Base-by-base conservation (phyloP, 2,888 invertebrate genomes). In the Protula sp. region DNA sequence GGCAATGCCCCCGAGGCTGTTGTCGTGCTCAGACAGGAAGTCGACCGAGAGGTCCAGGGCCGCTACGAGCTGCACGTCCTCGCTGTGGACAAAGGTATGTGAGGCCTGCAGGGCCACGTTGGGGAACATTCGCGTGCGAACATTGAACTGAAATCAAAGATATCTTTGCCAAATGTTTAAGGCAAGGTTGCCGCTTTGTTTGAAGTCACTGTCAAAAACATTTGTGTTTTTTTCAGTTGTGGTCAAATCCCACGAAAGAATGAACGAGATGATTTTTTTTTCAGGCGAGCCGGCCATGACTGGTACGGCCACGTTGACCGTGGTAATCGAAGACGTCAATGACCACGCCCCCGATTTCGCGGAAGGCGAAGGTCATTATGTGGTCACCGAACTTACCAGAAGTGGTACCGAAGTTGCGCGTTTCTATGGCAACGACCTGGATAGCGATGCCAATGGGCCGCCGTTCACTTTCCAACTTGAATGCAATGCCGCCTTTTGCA, bases 321-420 rank as follows among this genome's bases (percentile, higher is more conserved):
- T 97, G 84, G 86, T 90, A 76, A 85, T 99, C 62, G 86, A 91
- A 63, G 98, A 98, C 81, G 92, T 94, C 50, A 98, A 98, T 84
- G 97, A 98, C 85, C 95, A 97, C 85, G 92, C 92, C 80, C 97
- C 97, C 3, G 90, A 90, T 75, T 94, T 95, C 81, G 91, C 66
- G 0, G 57, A 71, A 30, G 64, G 70, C 24, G 94, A n/a, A 26
- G 29, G n/a, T 3, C 26, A 26, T 24, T 38, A 29, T 2, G 54
- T 59, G 22, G 30, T 3, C 2, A 47, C 26, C 30, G 29, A 30
- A 2, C 38, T 52, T 24, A 27, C 22, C 2, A 19, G 9, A 9
- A 28, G 4, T 19, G 60, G 59, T 3, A 30, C 14, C 27, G 27
- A 27, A 29, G 61, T 63, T 3, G 51, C 28, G 2, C 14, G 27